Evolutionary conservation across 2,113 vertebrate species (phyloP), one percentile per base, ranked within the genome.

Genomic region (Penelope pileata): DNA sequence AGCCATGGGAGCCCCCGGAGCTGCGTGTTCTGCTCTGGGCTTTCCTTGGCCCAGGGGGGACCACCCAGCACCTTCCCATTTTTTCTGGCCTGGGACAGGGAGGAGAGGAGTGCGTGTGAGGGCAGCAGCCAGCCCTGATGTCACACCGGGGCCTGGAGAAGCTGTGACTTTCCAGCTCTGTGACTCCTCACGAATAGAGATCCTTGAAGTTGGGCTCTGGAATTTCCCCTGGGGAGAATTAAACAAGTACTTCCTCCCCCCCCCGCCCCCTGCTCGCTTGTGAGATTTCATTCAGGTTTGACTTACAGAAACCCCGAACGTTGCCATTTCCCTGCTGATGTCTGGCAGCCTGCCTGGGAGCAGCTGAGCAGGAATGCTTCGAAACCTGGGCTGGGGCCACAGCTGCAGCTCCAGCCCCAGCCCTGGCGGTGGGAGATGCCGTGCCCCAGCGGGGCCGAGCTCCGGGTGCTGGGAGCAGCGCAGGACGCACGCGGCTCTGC

Each of bases 251-350:
- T 92, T 86, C 10, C 59, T 66, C 47, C 59, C 40, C 17, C 14
- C 6, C 27, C 4, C 40, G 32, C 36, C 27, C 29, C 16, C 30
- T 16, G 6, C 38, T 68, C 62, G 12, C 79, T 83, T 67, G 93
- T 67, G 91, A 83, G 53, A 83, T 94, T 85, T 91, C 82, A 70
- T 95, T 91, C 94, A 88, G 91, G 82, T 93, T 92, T 95, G 94
- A 90, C 84, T 94, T 47, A 88, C 83, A 93, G 87, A 94, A 96
- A 13, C 72, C 51, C 75, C 86, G 90, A 91, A 75, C 83, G 81
- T 91, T 8, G 40, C 67, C 75, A 15, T 92, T 95, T 94, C 85
- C 91, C 67, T 40, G 62, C 15, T 94, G 94, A 69, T 94, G 93
- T 90, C 84, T 94, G 94, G 93, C 93, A 26, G 21, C 12, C 53